A percentile compares a stretch with the other conserved stretches of the same genome.
Evolutionary conservation across 2,888 invertebrate genomes (phyloP).

Genomic region (Zhengitettix transpicula): DNA sequence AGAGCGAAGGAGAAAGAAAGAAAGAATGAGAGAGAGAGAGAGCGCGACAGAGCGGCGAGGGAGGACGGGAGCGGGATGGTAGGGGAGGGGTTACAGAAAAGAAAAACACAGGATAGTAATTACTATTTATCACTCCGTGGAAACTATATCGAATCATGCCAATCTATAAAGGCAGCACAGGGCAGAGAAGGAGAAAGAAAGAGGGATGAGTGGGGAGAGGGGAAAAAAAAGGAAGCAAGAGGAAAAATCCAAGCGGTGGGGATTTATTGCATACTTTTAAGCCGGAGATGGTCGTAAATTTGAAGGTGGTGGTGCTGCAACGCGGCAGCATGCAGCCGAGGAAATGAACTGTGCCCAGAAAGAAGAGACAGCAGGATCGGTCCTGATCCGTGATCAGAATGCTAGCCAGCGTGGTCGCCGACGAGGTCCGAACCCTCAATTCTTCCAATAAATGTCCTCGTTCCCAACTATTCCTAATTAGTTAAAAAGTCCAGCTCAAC

Average conservation of each 20-base stretch:
- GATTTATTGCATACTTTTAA: constrained; percentile 33
- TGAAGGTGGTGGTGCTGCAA: constrained; percentile 18
- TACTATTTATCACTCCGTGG: constrained; percentile 14
- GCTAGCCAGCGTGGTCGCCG: too few relatives aligned
- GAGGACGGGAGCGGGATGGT: constrained; percentile 1
- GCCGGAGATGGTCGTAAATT: constrained; percentile 31
- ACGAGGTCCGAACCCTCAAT: too few relatives aligned
- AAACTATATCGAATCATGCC: constrained; percentile 16
- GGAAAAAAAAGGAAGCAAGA: constrained; percentile 6
- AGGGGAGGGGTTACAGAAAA: constrained; percentile 6
- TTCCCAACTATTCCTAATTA: too few relatives aligned
- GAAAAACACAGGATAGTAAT: constrained; percentile 14
- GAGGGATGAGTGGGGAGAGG: background rate
- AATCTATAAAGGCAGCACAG: constrained; percentile 12
- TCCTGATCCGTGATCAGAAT: too few relatives aligned
- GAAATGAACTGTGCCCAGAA: background rate
- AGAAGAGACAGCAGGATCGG: too few relatives aligned
- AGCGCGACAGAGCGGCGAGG: background rate
- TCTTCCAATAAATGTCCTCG: too few relatives aligned
- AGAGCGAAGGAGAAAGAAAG: background rate
- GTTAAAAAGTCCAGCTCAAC: too few relatives aligned
- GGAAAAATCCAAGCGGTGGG: constrained; percentile 14
- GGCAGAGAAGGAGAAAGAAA: constrained; percentile 3
- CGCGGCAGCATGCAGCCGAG: background rate
- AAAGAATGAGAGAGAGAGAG: background rate